Evolutionary conservation across 1,140 invertebrate genomes (phyloP).

Genomic region (Ctenoplectra terminalis): DNA sequence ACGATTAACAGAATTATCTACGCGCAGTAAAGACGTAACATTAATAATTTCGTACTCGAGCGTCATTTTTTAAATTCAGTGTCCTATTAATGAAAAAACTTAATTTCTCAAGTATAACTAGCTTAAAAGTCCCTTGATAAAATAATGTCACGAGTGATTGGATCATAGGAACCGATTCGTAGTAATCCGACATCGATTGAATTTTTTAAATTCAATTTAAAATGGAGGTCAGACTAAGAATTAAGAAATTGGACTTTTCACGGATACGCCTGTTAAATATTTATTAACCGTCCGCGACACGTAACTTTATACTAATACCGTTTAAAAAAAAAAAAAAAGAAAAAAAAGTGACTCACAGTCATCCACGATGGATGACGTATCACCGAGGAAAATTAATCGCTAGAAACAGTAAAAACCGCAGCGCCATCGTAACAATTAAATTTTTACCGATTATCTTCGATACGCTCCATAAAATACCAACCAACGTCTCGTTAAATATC

Average conservation of each 20-base stretch:
- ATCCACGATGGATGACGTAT: not conserved
- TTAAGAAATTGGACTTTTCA: not conserved
- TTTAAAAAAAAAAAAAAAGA: not conserved
- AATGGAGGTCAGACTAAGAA: no score
- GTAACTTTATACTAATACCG: not conserved
- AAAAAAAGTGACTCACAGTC: no score
- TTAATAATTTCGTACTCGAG: no score
- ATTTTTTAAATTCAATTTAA: no score
- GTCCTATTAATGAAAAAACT: no score
- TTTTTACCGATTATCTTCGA: not conserved
- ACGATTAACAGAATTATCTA: no score
- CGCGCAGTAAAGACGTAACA: no score
- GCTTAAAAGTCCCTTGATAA: no score
- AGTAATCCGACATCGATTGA: not conserved
- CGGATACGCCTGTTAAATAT: not conserved
- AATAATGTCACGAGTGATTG: no score
- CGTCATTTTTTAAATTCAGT: no score
- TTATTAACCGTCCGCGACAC: not conserved
- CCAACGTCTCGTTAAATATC: not conserved
- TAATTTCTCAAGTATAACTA: no score
- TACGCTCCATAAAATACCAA: not conserved
- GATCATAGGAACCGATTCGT: no score
- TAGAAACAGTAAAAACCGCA: not conserved
- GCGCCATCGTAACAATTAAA: not conserved
- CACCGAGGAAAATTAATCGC: not conserved